Evolutionary conservation across 1,140 invertebrate genomes (phyloP), one percentile per base, ranked within the genome.

Genomic region (Pseudomyrmex gracilis): DNA sequence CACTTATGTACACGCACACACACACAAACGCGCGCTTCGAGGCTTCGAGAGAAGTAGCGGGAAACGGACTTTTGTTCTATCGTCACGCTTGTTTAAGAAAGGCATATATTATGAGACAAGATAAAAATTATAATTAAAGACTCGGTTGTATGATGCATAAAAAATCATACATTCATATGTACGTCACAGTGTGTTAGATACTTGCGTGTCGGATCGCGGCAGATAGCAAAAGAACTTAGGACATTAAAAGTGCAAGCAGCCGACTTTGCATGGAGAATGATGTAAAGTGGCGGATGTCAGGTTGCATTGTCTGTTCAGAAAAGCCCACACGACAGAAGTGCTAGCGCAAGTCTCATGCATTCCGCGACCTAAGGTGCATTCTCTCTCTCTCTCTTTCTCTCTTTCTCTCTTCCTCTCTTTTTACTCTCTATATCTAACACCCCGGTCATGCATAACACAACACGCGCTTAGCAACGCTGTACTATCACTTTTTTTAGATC

Each of bases 231-330:
- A 7, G 51, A 78, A 51, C 64, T 57, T 24, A 47, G 64, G 68
- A 68, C 34, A n/a, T 70, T 68, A 51, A 68, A 80, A 58, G 34
- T 77, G 58, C 64, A 82, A 67, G 86, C 66, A 85, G 57, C 51
- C 58, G 51, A 53, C 47, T 66, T 15, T 51, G 51, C 13, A 13
- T 17, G 13, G 24, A 63, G 67, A 22, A 70, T 55, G 78, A 71
- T 86, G 74, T 82, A 76, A 88, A 86, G 84, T 57, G 87, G 73
- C 73, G 87, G 83, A 88, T 85, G 86, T 51, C 78, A 63, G 77
- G 67, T 88, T 73, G 55, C 53, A 88, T 88, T 88, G 84, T 88
- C 66, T 88, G 12, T 67, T 74, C 13, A 13, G 24, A 57, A 53
- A 60, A 17, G 55, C n/a, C 13, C 34, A 24, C n/a, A 24, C 57